These are phyloP conservation scores for Reticulitermes lucifugus DNA, from an alignment of 2,888 invertebrate genomes.

Conservation along the genomic window DNA sequence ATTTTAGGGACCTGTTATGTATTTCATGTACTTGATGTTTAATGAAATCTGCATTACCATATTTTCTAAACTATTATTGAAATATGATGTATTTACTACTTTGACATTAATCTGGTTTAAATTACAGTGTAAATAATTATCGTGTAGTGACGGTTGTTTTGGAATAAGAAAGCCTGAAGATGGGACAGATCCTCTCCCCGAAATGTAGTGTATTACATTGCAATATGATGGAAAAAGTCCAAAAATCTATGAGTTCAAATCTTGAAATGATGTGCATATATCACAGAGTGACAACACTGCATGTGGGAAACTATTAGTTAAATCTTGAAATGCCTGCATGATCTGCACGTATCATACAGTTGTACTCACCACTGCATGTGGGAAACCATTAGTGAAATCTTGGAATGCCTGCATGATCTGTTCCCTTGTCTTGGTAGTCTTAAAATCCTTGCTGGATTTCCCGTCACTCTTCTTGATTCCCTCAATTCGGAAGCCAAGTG, in stretches of 20 bases:
- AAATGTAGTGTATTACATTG: too few relatives aligned
- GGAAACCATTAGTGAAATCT: constrained; percentile 84
- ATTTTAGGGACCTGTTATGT: too few relatives aligned
- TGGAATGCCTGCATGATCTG: constrained; percentile 81
- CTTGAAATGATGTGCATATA: constrained; percentile 74
- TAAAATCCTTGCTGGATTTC: constrained; percentile 94
- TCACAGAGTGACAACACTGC: constrained; percentile 68
- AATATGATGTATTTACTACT: too few relatives aligned
- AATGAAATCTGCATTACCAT: too few relatives aligned
- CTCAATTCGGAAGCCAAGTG: constrained; percentile 96
- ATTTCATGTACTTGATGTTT: too few relatives aligned
- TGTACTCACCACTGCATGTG: constrained; percentile 79
- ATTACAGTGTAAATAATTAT: too few relatives aligned
- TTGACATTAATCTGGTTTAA: too few relatives aligned
- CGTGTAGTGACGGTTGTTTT: too few relatives aligned
- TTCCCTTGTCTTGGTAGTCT: constrained; percentile 88
- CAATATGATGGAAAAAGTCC: too few relatives aligned
- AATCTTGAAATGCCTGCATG: constrained; percentile 82
- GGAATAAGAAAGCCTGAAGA: too few relatives aligned
- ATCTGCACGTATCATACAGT: constrained; percentile 63
- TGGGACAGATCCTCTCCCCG: too few relatives aligned
- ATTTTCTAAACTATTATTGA: too few relatives aligned
- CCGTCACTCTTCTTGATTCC: constrained; percentile 92
- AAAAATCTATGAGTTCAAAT: constrained; percentile 64
- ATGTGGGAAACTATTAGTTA: constrained; percentile 82